A percentile compares a stretch with the other conserved stretches of the same genome.
Evolutionary conservation across 2,888 invertebrate genomes (phyloP).

Genomic region (Dryococelus australis): DNA sequence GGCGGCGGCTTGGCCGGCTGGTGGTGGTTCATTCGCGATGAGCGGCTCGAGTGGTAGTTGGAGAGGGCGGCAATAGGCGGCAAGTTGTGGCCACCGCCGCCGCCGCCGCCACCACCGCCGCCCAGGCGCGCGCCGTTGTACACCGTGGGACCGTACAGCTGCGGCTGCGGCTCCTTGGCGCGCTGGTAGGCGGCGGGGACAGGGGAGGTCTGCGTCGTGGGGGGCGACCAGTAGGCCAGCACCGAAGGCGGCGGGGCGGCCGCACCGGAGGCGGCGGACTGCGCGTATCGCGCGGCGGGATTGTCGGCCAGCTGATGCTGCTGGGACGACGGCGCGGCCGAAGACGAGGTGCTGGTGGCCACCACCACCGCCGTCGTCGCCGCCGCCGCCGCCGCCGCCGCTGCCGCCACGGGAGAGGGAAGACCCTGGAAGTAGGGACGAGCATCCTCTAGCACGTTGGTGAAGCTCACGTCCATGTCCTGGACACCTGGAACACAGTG

Average conservation of each 20-base stretch:
- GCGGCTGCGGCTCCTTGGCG: constrained; percentile 38
- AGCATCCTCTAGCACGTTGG: constrained; percentile 84
- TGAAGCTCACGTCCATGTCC: constrained; percentile 75
- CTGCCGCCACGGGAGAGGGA: constrained; percentile 62
- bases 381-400: constrained; percentile 53
- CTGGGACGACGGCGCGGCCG: constrained; percentile 50
- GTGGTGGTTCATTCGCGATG: constrained; percentile 31
- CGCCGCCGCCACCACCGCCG: background rate
- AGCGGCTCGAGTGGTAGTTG: constrained; percentile 60
- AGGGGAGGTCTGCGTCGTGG: constrained; percentile 52
- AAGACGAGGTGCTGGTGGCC: background rate
- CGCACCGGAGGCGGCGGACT: constrained; percentile 47
- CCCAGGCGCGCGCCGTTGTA: constrained; percentile 40
- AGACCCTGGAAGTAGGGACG: constrained; percentile 85
- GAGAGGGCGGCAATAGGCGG: constrained; percentile 64
- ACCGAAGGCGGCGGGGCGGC: constrained; percentile 46
- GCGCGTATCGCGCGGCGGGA: constrained; percentile 34
- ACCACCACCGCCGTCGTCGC: constrained; percentile 34
- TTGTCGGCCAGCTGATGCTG: constrained; percentile 48
- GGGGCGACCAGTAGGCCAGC: constrained; percentile 48
- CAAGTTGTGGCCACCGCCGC: constrained; percentile 62
- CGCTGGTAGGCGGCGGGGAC: constrained; percentile 39
- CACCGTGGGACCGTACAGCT: constrained; percentile 27
- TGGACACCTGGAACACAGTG: constrained; percentile 17
- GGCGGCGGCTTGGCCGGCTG: background rate